Base-by-base conservation (phyloP, 2,888 invertebrate genomes). In the Lepidocyrtoides sp. region DNA sequence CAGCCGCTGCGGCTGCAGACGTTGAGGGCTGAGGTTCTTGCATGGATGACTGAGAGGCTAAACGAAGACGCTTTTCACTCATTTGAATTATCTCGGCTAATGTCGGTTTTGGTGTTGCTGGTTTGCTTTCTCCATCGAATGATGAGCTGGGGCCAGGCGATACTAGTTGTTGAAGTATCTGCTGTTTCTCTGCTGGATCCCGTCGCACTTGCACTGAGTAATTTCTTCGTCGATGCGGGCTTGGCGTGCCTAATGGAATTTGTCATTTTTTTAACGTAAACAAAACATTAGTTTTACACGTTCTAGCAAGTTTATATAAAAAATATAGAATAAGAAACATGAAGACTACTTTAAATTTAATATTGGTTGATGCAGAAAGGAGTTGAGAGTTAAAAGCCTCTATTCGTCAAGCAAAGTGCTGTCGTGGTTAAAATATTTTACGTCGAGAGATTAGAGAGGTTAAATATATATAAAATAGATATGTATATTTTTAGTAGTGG, bases 141-240 rank as follows among this genome's bases (percentile, higher is more conserved):
- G 94, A 94, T 60, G 85, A 83, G 88, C 92, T 93, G 89, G 92
- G 93, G 48, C 93, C 93, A 36, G 93, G 93, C 32, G 94, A 94
- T 92, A 97, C 96, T n/a, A 97, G 95, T 94, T 97, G 97, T 95
- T 97, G 97, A 12, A 97, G 96, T 89, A 97, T 97, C 95, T 97
- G 97, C 94, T 97, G 97, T 95, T 97, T 97, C 95, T 97, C 97
- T 8, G 92, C 92, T 44, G 97, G 97, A 86, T 94, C 94, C 44
- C 94, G 89, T 1, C 94, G 93, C 20, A 93, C 93, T 84, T 94
- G 97, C 26, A 97, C 97, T 8, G 97, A 97, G 95, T 97, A 97
- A 95, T 97, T 97, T 94, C 97, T 96, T 95, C 97, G 97, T 95
- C 97, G 97, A 94, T 97, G 96, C 75, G 97, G 97, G 83, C 97